Evolutionary conservation across 2,797 vertebrate species (phyloP), one percentile per base, ranked within the genome.

Genomic region (Neoniphon sammara): DNA sequence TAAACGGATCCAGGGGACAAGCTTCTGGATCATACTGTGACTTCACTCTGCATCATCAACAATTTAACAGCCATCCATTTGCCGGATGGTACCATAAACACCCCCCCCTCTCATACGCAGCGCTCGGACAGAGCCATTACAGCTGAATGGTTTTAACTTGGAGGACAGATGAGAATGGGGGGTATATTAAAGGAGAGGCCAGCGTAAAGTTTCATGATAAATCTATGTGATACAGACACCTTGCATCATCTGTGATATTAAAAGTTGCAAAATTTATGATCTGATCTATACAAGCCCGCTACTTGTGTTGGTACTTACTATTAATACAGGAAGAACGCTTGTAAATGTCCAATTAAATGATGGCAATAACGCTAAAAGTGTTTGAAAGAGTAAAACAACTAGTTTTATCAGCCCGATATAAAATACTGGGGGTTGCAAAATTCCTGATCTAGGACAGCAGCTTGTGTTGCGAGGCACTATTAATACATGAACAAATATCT

Each of bases 31-130:
- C 65, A 67, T 30, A 57, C 73, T 50, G 52, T 27, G 61, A 83
- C 52, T 54, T 49, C 62, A 66, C 60, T 70, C 55, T 75, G 56
- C 70, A 80, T 85, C 77, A 89, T 91, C 74, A 90, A 83, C 85
- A 85, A 83, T 85, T 84, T 27, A 91, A 78, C 65, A 86, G 69
- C 53, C 62, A 62, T 80, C 72, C 77, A 86, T 81, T 86, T 85
- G 52, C 84, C 77, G 70, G 36, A 80, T 68, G 72, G 30, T 50
- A 70, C 27, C 31, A 73, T 64, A 70, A 84, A 69, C 34, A 63
- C 12, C 11, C 11, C 61, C 12, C 10, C 2, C 12, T 50, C 54
- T 44, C 57, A 23, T 36, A 34, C 39, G 54, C 42, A 60, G 73
- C 44, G 23, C 49, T 75, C 49, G 52, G 57, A 73, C 56, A 36